Conservation (phyloP, 2,888 invertebrate genomes). For the Protodeltote pygarga region DNA sequence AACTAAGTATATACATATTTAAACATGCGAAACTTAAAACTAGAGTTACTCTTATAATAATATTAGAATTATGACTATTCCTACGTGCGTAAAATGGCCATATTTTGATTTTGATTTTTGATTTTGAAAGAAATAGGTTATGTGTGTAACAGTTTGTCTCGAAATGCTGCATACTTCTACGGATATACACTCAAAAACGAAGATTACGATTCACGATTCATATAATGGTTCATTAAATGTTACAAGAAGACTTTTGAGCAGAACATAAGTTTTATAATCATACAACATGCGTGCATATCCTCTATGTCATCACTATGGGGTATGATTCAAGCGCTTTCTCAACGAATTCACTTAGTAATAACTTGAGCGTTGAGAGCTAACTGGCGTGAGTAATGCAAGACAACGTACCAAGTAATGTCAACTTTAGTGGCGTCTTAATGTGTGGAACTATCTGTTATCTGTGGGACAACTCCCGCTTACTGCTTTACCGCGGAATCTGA, state of each 20-base stretch:
- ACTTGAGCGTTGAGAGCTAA: conserved; percentile 47
- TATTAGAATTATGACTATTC: too few relatives aligned
- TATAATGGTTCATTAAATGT: not conserved
- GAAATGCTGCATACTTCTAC: not conserved
- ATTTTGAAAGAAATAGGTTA: too few relatives aligned
- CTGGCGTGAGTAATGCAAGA: conserved; percentile 56
- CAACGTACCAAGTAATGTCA: conserved; percentile 59
- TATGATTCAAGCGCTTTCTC: conserved; percentile 60
- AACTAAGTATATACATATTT: too few relatives aligned
- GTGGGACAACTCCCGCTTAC: conserved; percentile 55
- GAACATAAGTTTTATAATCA: conserved; percentile 11
- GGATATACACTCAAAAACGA: too few relatives aligned
- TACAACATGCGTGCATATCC: conserved; percentile 13
- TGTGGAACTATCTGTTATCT: conserved; percentile 64
- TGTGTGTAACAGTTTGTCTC: too few relatives aligned
- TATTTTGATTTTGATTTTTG: too few relatives aligned
- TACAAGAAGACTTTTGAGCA: conserved; percentile 2
- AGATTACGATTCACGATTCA: too few relatives aligned
- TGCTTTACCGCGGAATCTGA: conserved; percentile 47
- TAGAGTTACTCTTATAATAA: too few relatives aligned
- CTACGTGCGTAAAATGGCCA: too few relatives aligned
- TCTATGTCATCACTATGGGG: conserved; percentile 17
- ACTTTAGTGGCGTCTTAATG: conserved; percentile 63
- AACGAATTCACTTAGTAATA: conserved; percentile 49
- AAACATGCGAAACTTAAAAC: too few relatives aligned